These are phyloP conservation scores for Platyscapa corneri DNA, from an alignment of 1,140 invertebrate genomes.

Conservation along the genomic window DNA sequence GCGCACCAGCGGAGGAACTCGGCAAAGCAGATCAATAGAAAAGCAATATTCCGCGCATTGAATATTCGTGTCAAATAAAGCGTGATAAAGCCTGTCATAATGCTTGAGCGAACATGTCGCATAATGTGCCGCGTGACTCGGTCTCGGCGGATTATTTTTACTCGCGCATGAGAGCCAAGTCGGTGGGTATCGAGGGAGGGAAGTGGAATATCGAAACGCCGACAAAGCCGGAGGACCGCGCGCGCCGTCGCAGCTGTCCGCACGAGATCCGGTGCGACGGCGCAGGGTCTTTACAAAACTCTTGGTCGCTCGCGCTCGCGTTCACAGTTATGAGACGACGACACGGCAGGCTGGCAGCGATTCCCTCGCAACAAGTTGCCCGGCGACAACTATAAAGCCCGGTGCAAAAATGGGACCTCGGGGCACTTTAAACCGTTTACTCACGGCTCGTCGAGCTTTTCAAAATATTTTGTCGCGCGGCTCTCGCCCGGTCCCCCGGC, in stretches of 20 bases:
- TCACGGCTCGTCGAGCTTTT: constrained; percentile 65
- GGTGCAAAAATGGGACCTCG: constrained; percentile 37
- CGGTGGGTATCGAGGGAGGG: constrained; percentile 25
- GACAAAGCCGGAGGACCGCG: constrained; percentile 53
- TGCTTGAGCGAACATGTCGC: constrained; percentile 35
- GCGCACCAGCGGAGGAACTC: background rate
- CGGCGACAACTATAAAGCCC: constrained; percentile 36
- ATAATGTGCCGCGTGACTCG: background rate
- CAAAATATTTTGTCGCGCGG: constrained; percentile 72
- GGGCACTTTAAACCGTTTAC: constrained; percentile 69
- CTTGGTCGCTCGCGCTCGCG: constrained; percentile 53
- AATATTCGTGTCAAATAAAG: constrained; percentile 36
- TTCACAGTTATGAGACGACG: constrained; percentile 56
- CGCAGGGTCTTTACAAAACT: constrained; percentile 48
- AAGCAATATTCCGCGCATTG: background rate
- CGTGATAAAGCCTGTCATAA: constrained; percentile 26
- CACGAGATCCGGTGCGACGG: constrained; percentile 61
- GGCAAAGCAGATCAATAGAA: background rate
- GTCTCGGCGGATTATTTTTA: constrained; percentile 46
- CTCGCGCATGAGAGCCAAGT: constrained; percentile 10
- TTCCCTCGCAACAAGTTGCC: constrained; percentile 67
- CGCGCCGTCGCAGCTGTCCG: constrained; percentile 59
- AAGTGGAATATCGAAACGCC: constrained; percentile 26
- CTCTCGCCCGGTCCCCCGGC: background rate
- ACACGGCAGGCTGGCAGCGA: background rate